A percentile compares a stretch with the other conserved stretches of the same genome.
Conservation (phyloP, 2,113 vertebrate species). For the Mugil cephalus region DNA sequence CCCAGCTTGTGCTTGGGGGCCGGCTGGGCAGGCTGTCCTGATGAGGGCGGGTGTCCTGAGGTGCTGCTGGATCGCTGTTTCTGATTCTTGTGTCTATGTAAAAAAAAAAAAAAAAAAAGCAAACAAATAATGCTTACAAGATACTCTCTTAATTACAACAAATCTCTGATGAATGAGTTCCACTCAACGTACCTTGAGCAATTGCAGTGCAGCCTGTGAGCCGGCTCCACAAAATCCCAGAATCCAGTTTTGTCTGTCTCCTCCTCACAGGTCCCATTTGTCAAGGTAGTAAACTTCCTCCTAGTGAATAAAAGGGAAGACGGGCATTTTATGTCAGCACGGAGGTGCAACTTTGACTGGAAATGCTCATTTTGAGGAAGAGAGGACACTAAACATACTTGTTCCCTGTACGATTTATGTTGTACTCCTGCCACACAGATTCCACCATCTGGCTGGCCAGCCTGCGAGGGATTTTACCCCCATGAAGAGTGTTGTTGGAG, state of each 20-base stretch:
- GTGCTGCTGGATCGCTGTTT: slow-evolving; percentile 90
- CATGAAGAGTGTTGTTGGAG: slow-evolving; percentile 93
- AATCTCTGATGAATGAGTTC: not conserved
- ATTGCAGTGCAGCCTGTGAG: slow-evolving; percentile 91
- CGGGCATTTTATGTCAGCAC: slow-evolving; percentile 1
- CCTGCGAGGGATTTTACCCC: slow-evolving; percentile 95
- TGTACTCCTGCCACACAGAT: slow-evolving; percentile 98
- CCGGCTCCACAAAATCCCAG: slow-evolving; percentile 96
- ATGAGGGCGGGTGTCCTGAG: slow-evolving; percentile 89
- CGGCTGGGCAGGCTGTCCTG: slow-evolving; percentile 88
- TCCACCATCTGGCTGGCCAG: slow-evolving; percentile 96
- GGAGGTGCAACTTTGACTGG: not conserved
- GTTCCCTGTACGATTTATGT: slow-evolving; percentile 94
- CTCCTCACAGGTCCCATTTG: slow-evolving; percentile 91
- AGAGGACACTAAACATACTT: slow-evolving; percentile 85
- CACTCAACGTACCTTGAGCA: slow-evolving; percentile 88
- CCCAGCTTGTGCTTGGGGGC: slow-evolving; percentile 94
- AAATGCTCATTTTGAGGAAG: not conserved
- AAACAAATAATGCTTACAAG: not conserved
- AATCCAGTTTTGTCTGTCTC: slow-evolving; percentile 89
- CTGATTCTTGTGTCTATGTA: slow-evolving; percentile 91
- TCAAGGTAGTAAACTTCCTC: slow-evolving; percentile 93
- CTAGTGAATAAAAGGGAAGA: slow-evolving; percentile 71
- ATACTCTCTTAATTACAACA: not conserved
- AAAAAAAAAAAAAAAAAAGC: not conserved